Evolutionary conservation across 2,797 vertebrate species (phyloP).

Genomic region (Astyanax mexicanus): DNA sequence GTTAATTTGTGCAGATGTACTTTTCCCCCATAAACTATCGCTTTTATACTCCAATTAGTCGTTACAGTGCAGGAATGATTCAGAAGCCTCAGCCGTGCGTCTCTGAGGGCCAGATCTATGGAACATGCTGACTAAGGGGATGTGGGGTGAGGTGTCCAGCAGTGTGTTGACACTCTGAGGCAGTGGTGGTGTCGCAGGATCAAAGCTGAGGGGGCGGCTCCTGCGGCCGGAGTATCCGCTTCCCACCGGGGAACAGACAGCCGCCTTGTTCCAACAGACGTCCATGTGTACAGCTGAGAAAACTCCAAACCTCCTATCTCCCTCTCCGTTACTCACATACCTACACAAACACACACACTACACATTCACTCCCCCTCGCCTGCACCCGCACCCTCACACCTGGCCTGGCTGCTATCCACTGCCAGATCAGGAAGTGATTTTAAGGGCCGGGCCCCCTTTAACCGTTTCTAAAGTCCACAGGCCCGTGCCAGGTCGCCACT

Average conservation of each 20-base stretch:
- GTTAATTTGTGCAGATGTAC: neutral
- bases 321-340: constrained; percentile 13
- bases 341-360: constrained; percentile 36
- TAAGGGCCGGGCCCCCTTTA: constrained; percentile 41
- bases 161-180: constrained; percentile 37
- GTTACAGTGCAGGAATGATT: neutral
- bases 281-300: constrained; percentile 57
- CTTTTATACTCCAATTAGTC: neutral
- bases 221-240: constrained; percentile 69
- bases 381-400: constrained; percentile 52
- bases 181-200: constrained; percentile 31
- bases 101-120: constrained; percentile 28
- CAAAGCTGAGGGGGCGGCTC: constrained; percentile 50
- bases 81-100: neutral
- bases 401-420: constrained; percentile 44
- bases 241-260: constrained; percentile 69
- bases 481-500: constrained; percentile 16
- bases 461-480: constrained; percentile 21
- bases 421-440: constrained; percentile 53
- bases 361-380: no score
- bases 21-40: neutral
- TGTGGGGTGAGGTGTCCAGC: constrained; percentile 15
- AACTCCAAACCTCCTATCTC: constrained; percentile 28
- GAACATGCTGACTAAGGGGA: constrained; percentile 35
- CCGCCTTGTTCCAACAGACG: constrained; percentile 60